Conservation (phyloP, 1,140 invertebrate species). For the Frieseomelitta varia region DNA sequence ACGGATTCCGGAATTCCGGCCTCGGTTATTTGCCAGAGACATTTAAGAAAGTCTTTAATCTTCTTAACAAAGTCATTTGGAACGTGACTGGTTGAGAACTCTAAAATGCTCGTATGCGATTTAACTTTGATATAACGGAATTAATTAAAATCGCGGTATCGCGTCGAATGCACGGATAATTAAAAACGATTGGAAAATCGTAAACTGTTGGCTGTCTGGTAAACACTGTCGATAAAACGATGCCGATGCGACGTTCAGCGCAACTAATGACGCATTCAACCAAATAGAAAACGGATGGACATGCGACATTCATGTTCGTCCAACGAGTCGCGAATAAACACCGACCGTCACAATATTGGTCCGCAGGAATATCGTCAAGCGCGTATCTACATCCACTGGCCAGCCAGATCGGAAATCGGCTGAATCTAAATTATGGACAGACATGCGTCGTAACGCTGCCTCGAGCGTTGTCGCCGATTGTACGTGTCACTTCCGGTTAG, state of each 20-base stretch:
- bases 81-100: neutral
- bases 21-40: neutral
- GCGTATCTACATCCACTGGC: slow-evolving; percentile 11
- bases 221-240: neutral
- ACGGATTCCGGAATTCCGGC: neutral
- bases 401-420: neutral
- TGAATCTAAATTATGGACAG: slow-evolving; percentile 1
- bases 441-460: neutral
- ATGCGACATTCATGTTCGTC: slow-evolving; percentile 16
- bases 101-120: neutral
- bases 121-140: neutral
- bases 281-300: slow-evolving; percentile 7
- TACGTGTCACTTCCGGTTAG: neutral
- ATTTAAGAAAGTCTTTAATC: neutral
- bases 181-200: neutral
- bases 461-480: neutral
- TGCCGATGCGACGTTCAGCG: neutral
- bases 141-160: neutral
- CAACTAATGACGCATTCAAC: neutral
- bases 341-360: slow-evolving; percentile 36
- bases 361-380: neutral
- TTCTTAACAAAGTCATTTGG: neutral
- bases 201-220: neutral
- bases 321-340: slow-evolving; percentile 39
- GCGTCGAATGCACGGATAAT: too few species aligned